A percentile compares a stretch with the other conserved stretches of the same genome.
These are phyloP conservation scores for Schizopygopsis pylzovi DNA, from an alignment of 2,797 vertebrate genomes.

Conservation along the genomic window DNA sequence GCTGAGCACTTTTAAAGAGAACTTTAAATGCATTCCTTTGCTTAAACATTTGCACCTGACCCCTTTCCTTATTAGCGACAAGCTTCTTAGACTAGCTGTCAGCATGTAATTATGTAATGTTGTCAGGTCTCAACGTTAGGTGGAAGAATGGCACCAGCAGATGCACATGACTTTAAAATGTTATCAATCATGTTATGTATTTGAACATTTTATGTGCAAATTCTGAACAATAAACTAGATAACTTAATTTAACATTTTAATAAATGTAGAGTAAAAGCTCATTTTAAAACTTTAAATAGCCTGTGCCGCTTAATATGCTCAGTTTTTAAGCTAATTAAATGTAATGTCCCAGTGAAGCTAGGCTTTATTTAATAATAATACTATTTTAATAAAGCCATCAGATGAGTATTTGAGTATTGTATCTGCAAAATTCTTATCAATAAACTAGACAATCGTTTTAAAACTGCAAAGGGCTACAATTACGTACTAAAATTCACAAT, in stretches of 20 bases:
- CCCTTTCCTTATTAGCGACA: conserved; percentile 26
- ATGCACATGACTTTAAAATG: neutral
- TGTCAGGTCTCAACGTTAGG: neutral
- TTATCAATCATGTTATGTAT: neutral
- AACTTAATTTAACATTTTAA: neutral
- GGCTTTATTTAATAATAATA: neutral
- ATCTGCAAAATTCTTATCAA: neutral
- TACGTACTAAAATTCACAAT: neutral
- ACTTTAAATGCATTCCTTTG: conserved; percentile 20
- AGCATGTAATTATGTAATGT: conserved; percentile 26
- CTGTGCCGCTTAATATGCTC: neutral
- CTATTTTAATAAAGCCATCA: neutral
- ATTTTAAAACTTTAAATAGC: neutral
- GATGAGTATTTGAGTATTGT: neutral
- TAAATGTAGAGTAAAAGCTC: neutral
- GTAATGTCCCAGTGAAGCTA: neutral
- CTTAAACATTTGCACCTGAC: conserved; percentile 37
- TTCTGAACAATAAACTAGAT: neutral
- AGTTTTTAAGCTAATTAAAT: neutral
- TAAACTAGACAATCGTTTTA: neutral
- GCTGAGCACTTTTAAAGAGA: conserved; percentile 36
- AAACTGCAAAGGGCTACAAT: neutral
- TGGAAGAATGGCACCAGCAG: neutral
- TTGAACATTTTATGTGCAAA: neutral
- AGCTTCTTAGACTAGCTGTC: conserved; percentile 27